Percentiles rank a stretch among this genome's conserved stretches.
phyloP scores from a whole-genome alignment of 2,797 vertebrate genomes.

The Chloroceryle amazona region DNA sequence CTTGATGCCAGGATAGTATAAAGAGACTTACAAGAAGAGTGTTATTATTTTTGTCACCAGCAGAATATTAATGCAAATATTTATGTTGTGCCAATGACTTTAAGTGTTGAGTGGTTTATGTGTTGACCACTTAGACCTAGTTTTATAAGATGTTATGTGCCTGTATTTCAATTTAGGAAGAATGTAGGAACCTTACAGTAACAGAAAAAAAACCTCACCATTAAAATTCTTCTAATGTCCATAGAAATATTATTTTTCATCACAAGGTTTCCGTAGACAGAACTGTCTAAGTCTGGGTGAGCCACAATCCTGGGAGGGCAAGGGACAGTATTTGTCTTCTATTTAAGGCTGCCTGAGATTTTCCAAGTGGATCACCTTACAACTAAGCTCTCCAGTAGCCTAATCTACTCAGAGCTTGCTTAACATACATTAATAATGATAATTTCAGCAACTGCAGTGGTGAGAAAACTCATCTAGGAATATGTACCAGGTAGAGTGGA shows the following conservation, averaged over 20 bases:
- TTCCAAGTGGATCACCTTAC: background rate
- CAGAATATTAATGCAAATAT: background rate
- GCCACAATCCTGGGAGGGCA: background rate
- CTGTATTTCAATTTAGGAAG: background rate
- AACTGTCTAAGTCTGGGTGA: background rate
- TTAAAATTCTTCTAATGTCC: background rate
- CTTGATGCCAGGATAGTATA: background rate
- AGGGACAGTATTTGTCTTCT: background rate
- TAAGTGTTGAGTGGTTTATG: background rate
- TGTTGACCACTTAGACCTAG: background rate
- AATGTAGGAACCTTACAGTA: background rate
- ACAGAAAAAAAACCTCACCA: background rate
- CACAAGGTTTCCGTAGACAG: background rate
- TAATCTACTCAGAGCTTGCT: background rate
- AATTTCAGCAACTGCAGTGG: background rate
- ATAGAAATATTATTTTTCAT: background rate
- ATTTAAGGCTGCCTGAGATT: background rate
- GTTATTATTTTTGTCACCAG: background rate
- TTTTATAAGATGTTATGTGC: background rate
- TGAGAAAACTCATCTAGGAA: background rate
- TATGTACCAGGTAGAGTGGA: background rate
- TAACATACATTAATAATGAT: background rate
- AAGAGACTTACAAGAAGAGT: background rate
- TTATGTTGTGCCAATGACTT: background rate
- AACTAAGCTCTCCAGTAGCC: background rate